Base-by-base conservation (phyloP, 2,888 invertebrate species). In the Gnatocerus cornutus region DNA sequence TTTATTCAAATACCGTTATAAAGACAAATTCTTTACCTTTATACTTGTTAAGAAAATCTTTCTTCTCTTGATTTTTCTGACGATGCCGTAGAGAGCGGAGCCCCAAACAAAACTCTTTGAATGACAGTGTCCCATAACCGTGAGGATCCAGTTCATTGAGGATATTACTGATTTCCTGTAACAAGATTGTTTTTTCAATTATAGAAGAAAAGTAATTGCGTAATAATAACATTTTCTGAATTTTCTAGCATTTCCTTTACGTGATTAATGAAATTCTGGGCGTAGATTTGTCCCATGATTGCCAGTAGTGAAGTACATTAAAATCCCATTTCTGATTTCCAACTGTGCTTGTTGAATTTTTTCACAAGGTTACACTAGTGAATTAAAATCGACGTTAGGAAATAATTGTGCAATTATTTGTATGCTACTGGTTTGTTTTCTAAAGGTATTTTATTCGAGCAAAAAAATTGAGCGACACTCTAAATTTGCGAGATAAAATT, bases 51-150 rank as follows among this genome's bases (percentile, higher is more conserved):
- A 61, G 45, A 0, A 33, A 29, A 8, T 65, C n/a, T 43, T 56
- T 66, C 48, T 48, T 41, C 29, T 66, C 56, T 46, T 61, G 65
- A 16, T 64, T 13, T 61, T 71, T 73, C 12, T 61, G 67, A 4
- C 66, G 70, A 53, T 63, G 71, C 9, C 73, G 56, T 46, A 73
- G 56, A 13, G 76, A 41, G 10, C 77, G 72, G n/a, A 80, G 68
- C 7, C 79, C 78, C 41, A 71, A 77, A 46, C 72, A 79, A 74
- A 78, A 80, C 70, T 80, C 79, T 48, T 70, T 71, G 50, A 80
- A 80, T 5, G 77, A 73, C 50, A 80, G 73, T 2, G 73, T 73
- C 21, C 79, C 79, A 29, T 70, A 72, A 50, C 74, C 74, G 5
- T 73, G 72, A 1, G 76, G 74, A 69, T 79, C 80, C 52, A 80